phyloP scores from a whole-genome alignment of 2,113 vertebrate species.

The Xiphophorus hellerii region DNA sequence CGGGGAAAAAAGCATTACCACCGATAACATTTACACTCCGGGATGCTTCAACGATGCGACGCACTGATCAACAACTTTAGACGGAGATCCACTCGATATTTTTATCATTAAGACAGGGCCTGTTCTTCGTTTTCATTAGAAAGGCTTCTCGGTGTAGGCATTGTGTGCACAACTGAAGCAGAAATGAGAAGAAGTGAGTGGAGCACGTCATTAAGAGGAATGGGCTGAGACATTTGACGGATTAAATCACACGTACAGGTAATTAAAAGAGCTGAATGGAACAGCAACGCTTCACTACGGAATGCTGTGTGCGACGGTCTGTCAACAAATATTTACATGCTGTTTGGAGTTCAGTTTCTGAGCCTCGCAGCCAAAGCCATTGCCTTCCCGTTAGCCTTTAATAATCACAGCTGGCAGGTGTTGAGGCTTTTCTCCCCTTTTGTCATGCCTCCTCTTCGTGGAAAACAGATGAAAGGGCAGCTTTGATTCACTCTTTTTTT shows the following conservation, averaged over 20 bases:
- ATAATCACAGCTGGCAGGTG: slow-evolving; percentile 25
- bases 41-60: slow-evolving; percentile 9
- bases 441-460: slow-evolving; percentile 6
- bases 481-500: slow-evolving; percentile 25
- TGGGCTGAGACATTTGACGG: slow-evolving; percentile 69
- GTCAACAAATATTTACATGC: slow-evolving; percentile 49
- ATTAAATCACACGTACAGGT: slow-evolving; percentile 77
- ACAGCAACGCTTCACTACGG: slow-evolving; percentile 37
- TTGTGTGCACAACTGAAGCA: background rate
- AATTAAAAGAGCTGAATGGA: slow-evolving; percentile 79
- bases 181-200: slow-evolving; percentile 63
- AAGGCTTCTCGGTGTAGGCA: background rate
- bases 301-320: slow-evolving; percentile 33
- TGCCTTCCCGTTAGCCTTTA: slow-evolving; percentile 42
- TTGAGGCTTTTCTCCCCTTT: slow-evolving; percentile 3
- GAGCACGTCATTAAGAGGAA: slow-evolving; percentile 79
- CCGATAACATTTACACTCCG: slow-evolving; percentile 20
- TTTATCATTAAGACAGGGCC: background rate
- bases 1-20: background rate
- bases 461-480: slow-evolving; percentile 29
- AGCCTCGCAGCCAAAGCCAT: slow-evolving; percentile 32
- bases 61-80: slow-evolving; percentile 3
- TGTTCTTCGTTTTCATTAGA: background rate
- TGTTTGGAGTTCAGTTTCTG: slow-evolving; percentile 42
- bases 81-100: background rate